Evolutionary conservation across 2,888 invertebrate genomes (phyloP).

Genomic region (Drosophila vallismaia): DNA sequence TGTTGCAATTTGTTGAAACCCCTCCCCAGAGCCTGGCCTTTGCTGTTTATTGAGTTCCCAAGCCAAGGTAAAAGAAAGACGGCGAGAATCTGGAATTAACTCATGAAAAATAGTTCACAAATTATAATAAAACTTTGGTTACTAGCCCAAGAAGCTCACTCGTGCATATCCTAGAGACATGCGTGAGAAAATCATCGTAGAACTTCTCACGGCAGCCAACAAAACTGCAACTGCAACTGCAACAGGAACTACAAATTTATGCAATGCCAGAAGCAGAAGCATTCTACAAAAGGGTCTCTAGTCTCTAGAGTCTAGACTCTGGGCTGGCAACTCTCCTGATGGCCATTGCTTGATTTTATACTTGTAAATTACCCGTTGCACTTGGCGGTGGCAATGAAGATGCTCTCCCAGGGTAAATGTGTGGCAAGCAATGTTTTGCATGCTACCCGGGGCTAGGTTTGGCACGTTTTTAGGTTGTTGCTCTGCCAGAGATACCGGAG

Average conservation of each 20-base stretch:
- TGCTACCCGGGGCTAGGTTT: slow-evolving; percentile 19
- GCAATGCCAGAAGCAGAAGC: slow-evolving; percentile 50
- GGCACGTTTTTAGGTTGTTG: slow-evolving; percentile 34
- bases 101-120: slow-evolving; percentile 74
- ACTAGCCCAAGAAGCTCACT: slow-evolving; percentile 64
- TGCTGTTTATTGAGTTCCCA: slow-evolving; percentile 48
- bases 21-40: slow-evolving; percentile 33
- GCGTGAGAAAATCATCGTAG: slow-evolving; percentile 81
- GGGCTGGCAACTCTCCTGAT: slow-evolving; percentile 20
- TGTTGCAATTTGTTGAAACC: slow-evolving; percentile 73
- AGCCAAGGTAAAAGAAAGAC: slow-evolving; percentile 52
- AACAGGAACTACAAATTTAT: slow-evolving; percentile 62
- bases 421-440: slow-evolving; percentile 29
- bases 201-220: slow-evolving; percentile 70
- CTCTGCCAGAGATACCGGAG: slow-evolving; percentile 7
- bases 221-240: slow-evolving; percentile 26
- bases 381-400: slow-evolving; percentile 30
- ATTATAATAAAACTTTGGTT: slow-evolving; percentile 50
- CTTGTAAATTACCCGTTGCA: slow-evolving; percentile 62
- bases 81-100: slow-evolving; percentile 52
- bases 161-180: slow-evolving; percentile 82
- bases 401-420: slow-evolving; percentile 17
- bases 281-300: slow-evolving; percentile 14
- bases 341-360: slow-evolving; percentile 59
- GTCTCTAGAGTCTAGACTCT: slow-evolving; percentile 1